Evolutionary conservation across 2,888 invertebrate species (phyloP).

Genomic region (Erpobdella octoculata): DNA sequence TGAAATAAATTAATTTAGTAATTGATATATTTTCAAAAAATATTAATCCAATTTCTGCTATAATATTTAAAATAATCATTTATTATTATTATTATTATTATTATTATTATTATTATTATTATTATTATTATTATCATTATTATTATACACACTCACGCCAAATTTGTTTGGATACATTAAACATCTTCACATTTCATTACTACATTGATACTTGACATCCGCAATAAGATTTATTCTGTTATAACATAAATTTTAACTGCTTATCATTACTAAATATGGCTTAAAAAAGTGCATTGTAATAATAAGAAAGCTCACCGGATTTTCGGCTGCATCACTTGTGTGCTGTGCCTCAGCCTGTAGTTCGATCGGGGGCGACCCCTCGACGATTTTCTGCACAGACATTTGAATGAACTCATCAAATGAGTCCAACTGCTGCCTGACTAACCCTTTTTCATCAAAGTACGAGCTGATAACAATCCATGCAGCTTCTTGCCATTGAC

Average conservation of each 20-base stretch:
- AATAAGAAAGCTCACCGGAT: slow-evolving; percentile 43
- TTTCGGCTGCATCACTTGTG: slow-evolving; percentile 72
- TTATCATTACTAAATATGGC: too few relatives aligned
- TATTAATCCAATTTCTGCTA: too few relatives aligned
- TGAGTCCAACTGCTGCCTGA: slow-evolving; percentile 95
- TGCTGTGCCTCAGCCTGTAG: slow-evolving; percentile 94
- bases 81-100: neutral
- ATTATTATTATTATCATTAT: too few relatives aligned
- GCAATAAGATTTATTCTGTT: neutral
- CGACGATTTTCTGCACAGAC: slow-evolving; percentile 98
- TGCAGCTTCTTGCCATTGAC: slow-evolving; percentile 98
- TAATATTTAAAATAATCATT: too few relatives aligned
- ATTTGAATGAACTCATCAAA: slow-evolving; percentile 99
- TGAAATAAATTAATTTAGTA: slow-evolving; percentile 48
- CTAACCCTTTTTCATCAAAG: slow-evolving; percentile 98
- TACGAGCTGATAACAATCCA: slow-evolving; percentile 99
- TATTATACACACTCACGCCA: too few relatives aligned
- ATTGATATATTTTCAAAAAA: too few relatives aligned
- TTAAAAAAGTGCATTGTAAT: neutral
- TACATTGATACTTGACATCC: neutral
- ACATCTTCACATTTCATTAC: neutral
- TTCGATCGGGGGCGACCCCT: slow-evolving; percentile 96
- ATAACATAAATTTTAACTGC: neutral
- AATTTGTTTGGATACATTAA: too few relatives aligned
- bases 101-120: too few relatives aligned